A percentile compares a stretch with the other conserved stretches of the same genome.
Evolutionary conservation across 1,140 invertebrate species (phyloP).

Genomic region (Ips typographus): DNA sequence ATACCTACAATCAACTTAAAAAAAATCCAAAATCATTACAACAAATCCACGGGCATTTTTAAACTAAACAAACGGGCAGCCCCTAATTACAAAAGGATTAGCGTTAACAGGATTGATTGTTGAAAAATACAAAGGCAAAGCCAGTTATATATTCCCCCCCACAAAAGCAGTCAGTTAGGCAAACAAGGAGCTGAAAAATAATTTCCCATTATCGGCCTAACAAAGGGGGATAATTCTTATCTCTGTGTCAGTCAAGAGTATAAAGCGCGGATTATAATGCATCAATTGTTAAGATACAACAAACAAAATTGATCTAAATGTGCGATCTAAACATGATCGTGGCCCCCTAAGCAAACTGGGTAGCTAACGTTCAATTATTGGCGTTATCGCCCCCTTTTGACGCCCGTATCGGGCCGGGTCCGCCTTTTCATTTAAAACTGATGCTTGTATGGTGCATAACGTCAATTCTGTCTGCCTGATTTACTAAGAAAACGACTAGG

Average conservation of each 20-base stretch:
- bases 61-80: too few species aligned
- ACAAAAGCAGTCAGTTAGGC: slow-evolving; percentile 4
- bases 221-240: slow-evolving; percentile 46
- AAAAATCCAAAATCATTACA: too few species aligned
- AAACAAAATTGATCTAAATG: slow-evolving; percentile 53
- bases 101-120: not conserved
- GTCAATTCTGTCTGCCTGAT: slow-evolving; percentile 8
- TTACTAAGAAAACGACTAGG: slow-evolving; percentile 1
- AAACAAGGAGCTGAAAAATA: slow-evolving; percentile 37
- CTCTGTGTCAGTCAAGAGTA: slow-evolving; percentile 43
- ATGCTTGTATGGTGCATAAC: slow-evolving; percentile 35
- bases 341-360: slow-evolving; percentile 39
- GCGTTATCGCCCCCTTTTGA: slow-evolving; percentile 46
- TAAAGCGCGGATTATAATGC: slow-evolving; percentile 49
- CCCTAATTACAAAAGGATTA: not conserved
- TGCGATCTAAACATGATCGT: slow-evolving; percentile 50
- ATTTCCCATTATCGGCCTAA: slow-evolving; percentile 40
- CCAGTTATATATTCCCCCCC: not conserved
- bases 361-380: slow-evolving; percentile 48
- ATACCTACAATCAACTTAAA: too few species aligned
- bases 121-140: slow-evolving; percentile 1
- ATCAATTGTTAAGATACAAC: slow-evolving; percentile 51
- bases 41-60: too few species aligned
- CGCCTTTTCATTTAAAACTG: slow-evolving; percentile 45
- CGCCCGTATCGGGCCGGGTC: slow-evolving; percentile 42